phyloP scores from a whole-genome alignment of 1,140 invertebrate genomes.

The Galleria mellonella region DNA sequence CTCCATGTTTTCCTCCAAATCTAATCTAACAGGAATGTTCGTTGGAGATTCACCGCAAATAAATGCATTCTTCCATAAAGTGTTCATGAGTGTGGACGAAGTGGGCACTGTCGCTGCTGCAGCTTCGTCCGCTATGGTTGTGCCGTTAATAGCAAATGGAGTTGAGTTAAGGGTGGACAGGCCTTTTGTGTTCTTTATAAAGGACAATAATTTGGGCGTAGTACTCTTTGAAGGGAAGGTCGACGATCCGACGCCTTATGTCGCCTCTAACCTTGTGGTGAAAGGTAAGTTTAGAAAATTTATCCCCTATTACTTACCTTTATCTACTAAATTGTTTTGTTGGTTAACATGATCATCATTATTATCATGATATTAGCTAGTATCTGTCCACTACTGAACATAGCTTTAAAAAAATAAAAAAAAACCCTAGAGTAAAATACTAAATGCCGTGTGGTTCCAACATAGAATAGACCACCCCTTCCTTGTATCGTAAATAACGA shows the following conservation, averaged over 20 bases:
- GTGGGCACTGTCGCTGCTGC: constrained; percentile 82
- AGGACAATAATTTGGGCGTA: constrained; percentile 75
- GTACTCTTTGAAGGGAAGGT: constrained; percentile 82
- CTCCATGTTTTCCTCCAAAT: constrained; percentile 75
- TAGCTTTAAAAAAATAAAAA: no score
- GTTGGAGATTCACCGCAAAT: constrained; percentile 67
- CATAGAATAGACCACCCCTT: no score
- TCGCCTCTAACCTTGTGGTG: constrained; percentile 8
- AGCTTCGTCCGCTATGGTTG: constrained; percentile 76
- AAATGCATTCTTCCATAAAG: constrained; percentile 79
- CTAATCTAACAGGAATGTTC: constrained; percentile 79
- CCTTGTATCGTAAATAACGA: no score
- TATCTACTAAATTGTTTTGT: no score
- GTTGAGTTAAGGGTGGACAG: constrained; percentile 72
- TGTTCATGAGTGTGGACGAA: constrained; percentile 83
- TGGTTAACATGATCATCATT: no score
- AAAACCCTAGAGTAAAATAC: no score
- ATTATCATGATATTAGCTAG: no score
- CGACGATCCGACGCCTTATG: constrained; percentile 58
- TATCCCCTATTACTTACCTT: no score
- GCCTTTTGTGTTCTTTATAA: constrained; percentile 84
- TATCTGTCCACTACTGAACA: no score
- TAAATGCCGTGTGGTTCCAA: no score
- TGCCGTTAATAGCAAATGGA: constrained; percentile 75
- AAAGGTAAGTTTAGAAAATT: constrained; percentile 1